Base-by-base conservation (phyloP, 2,888 invertebrate species). In the Xestia sexstrigata region DNA sequence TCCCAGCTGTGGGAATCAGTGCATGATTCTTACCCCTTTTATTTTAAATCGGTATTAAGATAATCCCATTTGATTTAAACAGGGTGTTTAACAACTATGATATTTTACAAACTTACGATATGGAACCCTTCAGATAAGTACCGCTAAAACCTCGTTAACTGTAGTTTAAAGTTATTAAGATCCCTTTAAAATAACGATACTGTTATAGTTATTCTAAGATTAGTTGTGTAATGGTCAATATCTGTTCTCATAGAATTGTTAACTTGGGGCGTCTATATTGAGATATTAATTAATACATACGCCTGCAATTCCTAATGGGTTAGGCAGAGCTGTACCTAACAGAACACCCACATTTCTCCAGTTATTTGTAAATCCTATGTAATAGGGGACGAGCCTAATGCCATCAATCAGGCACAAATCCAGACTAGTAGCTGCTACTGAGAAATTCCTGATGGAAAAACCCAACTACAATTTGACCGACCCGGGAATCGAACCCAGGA, bases 41-140 rank as follows among this genome's bases (percentile, higher is more conserved):
- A 79, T 47, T 74, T 49, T 45, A 66, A 39, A 78, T 35, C 39
- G 55, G n/a, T 45, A 26, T 73, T 35, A 72, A 52, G n/a, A 5
- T 60, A 79, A 79, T 70, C 52, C 20, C 47, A 55, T 72, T 65
- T 69, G 42, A 69, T 70, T 70, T 69, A 66, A 58, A 49, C 30
- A 45, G 60, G 30, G 47, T 26, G 39, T 30, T 63, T 17, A 67
- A 78, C 55, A 70, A 69, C 63, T 69, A 65, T 45, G 69, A 73
- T 72, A 86, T 80, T 85, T 82, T n/a, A 83, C 68, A 45, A 80
- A 78, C 70, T 72, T 49, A 58, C 58, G 66, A 87, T 79, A 76
- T 60, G 42, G 68, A 20, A 20, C 45, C 78, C 68, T 42, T 58
- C 23, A 47, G 67, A 60, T 62, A 74, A 73, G 77, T 58, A 62